These are phyloP conservation scores for Drosophila lacicola DNA, from an alignment of 2,888 invertebrate genomes.

Conservation along the genomic window DNA sequence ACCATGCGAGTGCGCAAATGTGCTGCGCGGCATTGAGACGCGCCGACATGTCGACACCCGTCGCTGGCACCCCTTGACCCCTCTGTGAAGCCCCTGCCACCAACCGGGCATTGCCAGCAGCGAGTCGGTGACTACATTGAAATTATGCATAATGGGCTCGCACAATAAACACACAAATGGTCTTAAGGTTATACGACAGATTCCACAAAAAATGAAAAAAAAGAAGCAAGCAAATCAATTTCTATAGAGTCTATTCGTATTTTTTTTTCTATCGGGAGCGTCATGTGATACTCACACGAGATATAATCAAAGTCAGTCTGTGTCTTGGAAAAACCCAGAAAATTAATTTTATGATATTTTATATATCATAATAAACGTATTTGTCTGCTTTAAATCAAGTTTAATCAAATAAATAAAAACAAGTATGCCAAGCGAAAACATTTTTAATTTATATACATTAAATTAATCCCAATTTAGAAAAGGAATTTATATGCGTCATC, in stretches of 20 bases:
- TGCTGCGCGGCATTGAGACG: constrained; percentile 50
- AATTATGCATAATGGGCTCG: constrained; percentile 61
- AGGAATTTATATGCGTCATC: too few species aligned
- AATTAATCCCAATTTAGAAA: too few species aligned
- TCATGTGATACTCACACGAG: constrained; percentile 32
- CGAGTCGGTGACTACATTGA: constrained; percentile 42
- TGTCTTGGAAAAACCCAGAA: neutral
- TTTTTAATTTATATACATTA: too few species aligned
- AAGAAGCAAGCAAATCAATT: constrained; percentile 37
- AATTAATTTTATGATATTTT: neutral
- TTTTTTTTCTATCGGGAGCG: constrained; percentile 1
- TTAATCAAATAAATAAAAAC: neutral
- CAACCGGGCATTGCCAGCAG: neutral
- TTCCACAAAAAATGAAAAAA: constrained; percentile 34
- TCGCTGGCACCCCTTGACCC: neutral
- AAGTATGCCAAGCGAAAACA: too few species aligned
- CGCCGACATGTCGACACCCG: constrained; percentile 17
- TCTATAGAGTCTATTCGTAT: neutral
- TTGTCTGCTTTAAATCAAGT: constrained; percentile 1
- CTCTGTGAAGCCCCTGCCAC: neutral
- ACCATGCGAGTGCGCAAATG: constrained; percentile 60
- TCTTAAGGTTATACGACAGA: constrained; percentile 57
- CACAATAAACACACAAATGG: constrained; percentile 41
- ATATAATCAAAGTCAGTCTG: constrained; percentile 1
- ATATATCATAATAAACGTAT: neutral